These are phyloP conservation scores for Azemiops feae DNA, from an alignment of 2,113 vertebrate genomes.

Conservation along the genomic window DNA sequence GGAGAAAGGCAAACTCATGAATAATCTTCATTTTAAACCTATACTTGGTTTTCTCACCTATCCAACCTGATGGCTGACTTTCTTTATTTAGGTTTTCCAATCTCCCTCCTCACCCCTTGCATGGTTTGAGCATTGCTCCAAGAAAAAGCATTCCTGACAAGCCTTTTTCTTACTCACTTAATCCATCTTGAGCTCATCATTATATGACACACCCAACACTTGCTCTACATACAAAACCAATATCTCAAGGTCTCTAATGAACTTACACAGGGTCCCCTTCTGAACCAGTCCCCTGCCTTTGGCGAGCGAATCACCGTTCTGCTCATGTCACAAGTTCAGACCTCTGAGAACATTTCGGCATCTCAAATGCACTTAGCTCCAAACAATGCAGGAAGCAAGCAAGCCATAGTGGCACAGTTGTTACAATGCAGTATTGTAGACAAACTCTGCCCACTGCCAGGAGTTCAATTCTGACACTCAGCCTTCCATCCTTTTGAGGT, in stretches of 20 bases:
- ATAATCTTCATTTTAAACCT: background rate
- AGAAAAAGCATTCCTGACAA: rapidly evolving
- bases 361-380: conserved; percentile 37
- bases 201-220: rapidly evolving
- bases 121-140: background rate
- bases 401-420: too few species aligned
- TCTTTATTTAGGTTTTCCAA: background rate
- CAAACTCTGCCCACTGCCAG: too few species aligned
- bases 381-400: conserved; percentile 31
- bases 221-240: background rate
- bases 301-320: background rate
- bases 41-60: background rate
- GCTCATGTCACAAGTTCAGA: background rate
- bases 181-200: background rate
- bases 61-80: background rate
- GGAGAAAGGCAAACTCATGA: background rate
- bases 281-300: background rate
- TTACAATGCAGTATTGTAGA: too few species aligned
- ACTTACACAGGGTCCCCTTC: background rate
- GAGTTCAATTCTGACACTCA: too few species aligned
- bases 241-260: rapidly evolving
- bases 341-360: conserved; percentile 10
- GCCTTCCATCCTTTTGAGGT: too few species aligned
- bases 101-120: background rate
- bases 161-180: background rate